Conservation (phyloP, 2,113 vertebrate species). For the Hoplias malabaricus region DNA sequence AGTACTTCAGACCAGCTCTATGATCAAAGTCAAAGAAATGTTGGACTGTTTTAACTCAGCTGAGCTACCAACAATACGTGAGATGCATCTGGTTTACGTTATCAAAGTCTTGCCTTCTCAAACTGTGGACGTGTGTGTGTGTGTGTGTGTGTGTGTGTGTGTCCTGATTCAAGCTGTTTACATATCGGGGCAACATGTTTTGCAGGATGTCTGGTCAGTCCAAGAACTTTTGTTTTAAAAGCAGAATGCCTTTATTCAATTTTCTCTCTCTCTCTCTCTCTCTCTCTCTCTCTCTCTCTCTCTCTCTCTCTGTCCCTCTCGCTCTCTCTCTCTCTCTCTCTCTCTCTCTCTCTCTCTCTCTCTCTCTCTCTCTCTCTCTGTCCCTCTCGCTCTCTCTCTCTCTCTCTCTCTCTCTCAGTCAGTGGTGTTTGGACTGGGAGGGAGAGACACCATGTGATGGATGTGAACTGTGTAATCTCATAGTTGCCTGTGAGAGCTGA, state of each 20-base stretch:
- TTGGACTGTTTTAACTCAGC: not conserved
- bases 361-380: no score
- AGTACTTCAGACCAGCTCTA: not conserved
- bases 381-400: no score
- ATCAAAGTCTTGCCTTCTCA: slow-evolving; percentile 44
- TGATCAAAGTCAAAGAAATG: slow-evolving; percentile 10
- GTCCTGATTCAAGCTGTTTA: slow-evolving; percentile 55
- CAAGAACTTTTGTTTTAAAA: slow-evolving; percentile 51
- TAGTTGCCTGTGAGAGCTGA: slow-evolving; percentile 43
- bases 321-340: slow-evolving; percentile 19
- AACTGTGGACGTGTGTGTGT: slow-evolving; percentile 50
- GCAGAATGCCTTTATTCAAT: slow-evolving; percentile 53
- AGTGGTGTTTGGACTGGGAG: slow-evolving; percentile 39
- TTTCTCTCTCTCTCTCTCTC: slow-evolving; percentile 33
- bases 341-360: no score
- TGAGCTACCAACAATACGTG: slow-evolving; percentile 6
- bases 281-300: slow-evolving; percentile 20
- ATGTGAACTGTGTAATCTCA: slow-evolving; percentile 49
- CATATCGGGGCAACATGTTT: slow-evolving; percentile 48
- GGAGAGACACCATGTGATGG: slow-evolving; percentile 35
- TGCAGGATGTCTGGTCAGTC: slow-evolving; percentile 50
- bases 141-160: slow-evolving; percentile 45
- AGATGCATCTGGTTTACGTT: slow-evolving; percentile 61
- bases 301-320: slow-evolving; percentile 30
- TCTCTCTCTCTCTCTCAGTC: slow-evolving; percentile 40